Conservation (phyloP, 2,113 vertebrate species). For the Nibea albiflora region DNA sequence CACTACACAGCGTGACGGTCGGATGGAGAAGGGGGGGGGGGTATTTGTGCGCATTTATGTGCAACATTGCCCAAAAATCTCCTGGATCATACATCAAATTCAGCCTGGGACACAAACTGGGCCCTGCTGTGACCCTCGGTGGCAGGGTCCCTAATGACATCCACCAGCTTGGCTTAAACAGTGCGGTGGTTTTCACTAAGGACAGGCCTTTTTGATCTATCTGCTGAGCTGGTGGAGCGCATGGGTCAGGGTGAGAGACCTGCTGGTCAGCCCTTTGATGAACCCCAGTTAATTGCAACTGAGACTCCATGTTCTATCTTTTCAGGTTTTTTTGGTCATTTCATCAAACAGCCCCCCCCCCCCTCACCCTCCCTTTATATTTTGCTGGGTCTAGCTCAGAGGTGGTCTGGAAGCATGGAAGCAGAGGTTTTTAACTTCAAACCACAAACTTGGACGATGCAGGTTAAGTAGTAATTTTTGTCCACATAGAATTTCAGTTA, state of each 20-base stretch:
- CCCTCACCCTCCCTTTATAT: neutral
- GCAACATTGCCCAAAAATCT: constrained; percentile 52
- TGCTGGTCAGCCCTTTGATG: constrained; percentile 69
- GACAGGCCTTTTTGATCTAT: constrained; percentile 78
- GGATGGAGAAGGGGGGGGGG: neutral
- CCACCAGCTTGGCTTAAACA: constrained; percentile 66
- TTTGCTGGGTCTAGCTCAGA: constrained; percentile 54
- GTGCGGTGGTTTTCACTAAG: constrained; percentile 68
- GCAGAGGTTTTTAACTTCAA: constrained; percentile 46
- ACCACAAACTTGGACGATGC: constrained; percentile 56
- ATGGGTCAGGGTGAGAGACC: constrained; percentile 83
- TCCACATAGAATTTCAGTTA: constrained; percentile 32
- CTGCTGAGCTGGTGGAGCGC: constrained; percentile 79
- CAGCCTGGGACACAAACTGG: constrained; percentile 58
- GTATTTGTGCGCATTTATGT: constrained; percentile 38
- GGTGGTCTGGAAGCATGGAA: constrained; percentile 60
- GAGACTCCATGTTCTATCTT: constrained; percentile 59
- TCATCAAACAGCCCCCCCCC: constrained; percentile 15
- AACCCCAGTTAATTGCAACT: constrained; percentile 72
- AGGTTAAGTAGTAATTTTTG: constrained; percentile 39
- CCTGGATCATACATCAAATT: constrained; percentile 75
- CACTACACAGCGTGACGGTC: neutral
- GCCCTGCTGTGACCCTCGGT: constrained; percentile 70
- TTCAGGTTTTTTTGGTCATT: constrained; percentile 57
- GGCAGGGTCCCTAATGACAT: constrained; percentile 76